Evolutionary conservation across 2,888 invertebrate species (phyloP), one percentile per base, ranked within the genome.

Genomic region (Rhimphoctona megacephalus): DNA sequence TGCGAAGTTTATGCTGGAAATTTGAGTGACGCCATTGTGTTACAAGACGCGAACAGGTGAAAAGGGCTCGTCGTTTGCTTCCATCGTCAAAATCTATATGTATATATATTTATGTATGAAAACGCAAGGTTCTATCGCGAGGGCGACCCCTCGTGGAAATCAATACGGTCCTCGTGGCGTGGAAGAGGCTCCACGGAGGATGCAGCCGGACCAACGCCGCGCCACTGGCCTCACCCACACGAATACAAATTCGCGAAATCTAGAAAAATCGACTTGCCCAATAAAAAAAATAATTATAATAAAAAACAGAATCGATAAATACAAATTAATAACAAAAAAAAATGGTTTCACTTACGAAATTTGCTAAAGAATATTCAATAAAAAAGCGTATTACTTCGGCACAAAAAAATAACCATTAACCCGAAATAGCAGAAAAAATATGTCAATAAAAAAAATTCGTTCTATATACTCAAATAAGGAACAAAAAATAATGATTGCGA

Each of bases 121-220:
- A 79, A 57, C 25, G 79, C 43, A 57, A 79, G 70, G 33, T 39
- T 78, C 86, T 77, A 86, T 76, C 66, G 67, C 83, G 83, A 77
- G 83, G 78, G 72, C 81, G 85, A 76, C 84, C 84, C 78, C 84
- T 78, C 84, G 81, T 74, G 64, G 86, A 86, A 86, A 86, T 86
- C 86, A 86, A 86, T 86, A 86, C 86, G 86, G 84, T 86, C 81
- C 81, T 81, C 86, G 81, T 84, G 86, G 64, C 69, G 76, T 79
- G 78, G 81, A 84, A 84, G 86, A 83, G 83, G 46, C 57, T 46
- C 74, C 61, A 46, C 84, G 81, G 81, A 86, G 84, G 81, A 84
- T 86, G 84, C 86, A 81, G 81, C 83, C 39, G 86, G 86, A 86
- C 86, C 83, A 72, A 74, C 52, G 43, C 66, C 74, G 72, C 85